Conservation (phyloP, 2,888 invertebrate genomes). For the Agapostemon virescens region DNA sequence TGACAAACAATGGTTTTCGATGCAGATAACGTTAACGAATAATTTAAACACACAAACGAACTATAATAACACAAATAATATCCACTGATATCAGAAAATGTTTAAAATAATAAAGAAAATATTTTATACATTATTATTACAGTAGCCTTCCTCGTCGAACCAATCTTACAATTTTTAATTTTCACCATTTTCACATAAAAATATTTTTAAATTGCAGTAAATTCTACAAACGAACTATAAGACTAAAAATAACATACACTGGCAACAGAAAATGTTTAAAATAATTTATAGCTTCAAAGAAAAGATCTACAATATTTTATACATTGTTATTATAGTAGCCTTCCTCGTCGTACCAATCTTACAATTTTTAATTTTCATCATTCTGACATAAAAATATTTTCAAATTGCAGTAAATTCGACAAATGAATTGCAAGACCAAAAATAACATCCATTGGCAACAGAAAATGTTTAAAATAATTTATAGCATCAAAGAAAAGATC, state of each 20-base stretch:
- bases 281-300: background rate
- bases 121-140: background rate
- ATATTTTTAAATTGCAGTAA: background rate
- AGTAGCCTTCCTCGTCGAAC: background rate
- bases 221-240: background rate
- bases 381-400: background rate
- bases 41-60: background rate
- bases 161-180: background rate
- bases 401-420: background rate
- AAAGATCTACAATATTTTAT: background rate
- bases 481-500: background rate
- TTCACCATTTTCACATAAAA: background rate
- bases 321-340: background rate
- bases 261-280: background rate
- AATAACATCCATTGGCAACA: background rate
- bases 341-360: background rate
- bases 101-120: background rate
- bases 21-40: background rate
- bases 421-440: background rate
- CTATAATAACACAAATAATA: background rate
- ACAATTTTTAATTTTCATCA: background rate
- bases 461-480: background rate
- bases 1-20: background rate
- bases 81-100: background rate
- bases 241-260: background rate